Conservation (phyloP, 30 jellyfish, hydroid and myxozoan species). For the Phacellophora camtschatica region DNA sequence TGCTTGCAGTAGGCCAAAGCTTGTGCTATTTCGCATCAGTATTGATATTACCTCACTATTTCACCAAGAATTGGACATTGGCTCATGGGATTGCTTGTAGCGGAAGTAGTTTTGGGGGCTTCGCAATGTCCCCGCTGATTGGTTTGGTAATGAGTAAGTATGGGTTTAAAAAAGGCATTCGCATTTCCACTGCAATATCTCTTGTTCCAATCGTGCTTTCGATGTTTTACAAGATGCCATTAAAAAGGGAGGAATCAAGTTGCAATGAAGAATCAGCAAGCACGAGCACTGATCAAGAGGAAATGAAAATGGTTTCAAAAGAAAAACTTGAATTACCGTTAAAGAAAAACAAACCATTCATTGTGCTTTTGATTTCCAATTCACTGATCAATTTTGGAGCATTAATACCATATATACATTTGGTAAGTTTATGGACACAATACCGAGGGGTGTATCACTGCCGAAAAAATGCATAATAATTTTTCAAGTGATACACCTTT, state of each 20-base stretch:
- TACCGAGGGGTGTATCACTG: too few species aligned
- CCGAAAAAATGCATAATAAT: too few species aligned
- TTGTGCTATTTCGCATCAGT: constrained; percentile 55
- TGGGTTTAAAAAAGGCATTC: constrained; percentile 59
- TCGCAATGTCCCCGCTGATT: constrained; percentile 65
- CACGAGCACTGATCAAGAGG: background rate
- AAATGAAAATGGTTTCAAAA: too few species aligned
- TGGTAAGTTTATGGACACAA: constrained; percentile 82
- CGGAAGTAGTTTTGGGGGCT: constrained; percentile 75
- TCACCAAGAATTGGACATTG: constrained; percentile 47
- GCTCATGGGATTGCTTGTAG: constrained; percentile 77
- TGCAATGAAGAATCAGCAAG: background rate
- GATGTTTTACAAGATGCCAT: constrained; percentile 56
- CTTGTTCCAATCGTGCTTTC: constrained; percentile 44
- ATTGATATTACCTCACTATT: constrained; percentile 61
- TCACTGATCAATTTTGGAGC: constrained; percentile 56
- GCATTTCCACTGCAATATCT: constrained; percentile 37
- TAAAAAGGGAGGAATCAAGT: constrained; percentile 2
- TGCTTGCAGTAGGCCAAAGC: constrained; percentile 69
- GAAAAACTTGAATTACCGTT: background rate
- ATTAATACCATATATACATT: constrained; percentile 70
- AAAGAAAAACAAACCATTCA: constrained; percentile 55
- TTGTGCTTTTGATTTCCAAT: constrained; percentile 14
- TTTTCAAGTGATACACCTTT: too few species aligned
- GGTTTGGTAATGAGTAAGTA: constrained; percentile 22